Evolutionary conservation across 2,888 invertebrate species (phyloP).

Genomic region (Hirudinaria manillensis): DNA sequence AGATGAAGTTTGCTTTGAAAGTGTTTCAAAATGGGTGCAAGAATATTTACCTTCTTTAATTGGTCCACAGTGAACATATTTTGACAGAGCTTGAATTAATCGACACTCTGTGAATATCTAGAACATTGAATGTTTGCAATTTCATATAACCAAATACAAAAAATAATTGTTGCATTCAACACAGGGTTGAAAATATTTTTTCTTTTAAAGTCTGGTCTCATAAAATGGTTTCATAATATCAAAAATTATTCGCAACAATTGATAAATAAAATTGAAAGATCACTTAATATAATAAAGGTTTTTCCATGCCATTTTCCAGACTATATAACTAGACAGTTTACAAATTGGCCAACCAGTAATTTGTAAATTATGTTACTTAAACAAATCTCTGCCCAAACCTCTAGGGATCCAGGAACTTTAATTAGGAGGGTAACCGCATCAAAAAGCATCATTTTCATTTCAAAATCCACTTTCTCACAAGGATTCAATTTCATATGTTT

Average conservation of each 20-base stretch:
- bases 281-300: no score
- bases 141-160: not conserved
- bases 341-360: no score
- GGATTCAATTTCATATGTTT: slow-evolving; percentile 50
- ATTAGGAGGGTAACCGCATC: slow-evolving; percentile 50
- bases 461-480: slow-evolving; percentile 53
- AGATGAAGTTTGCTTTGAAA: not conserved
- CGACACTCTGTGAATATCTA: not conserved
- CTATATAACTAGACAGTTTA: no score
- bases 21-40: not conserved
- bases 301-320: no score
- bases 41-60: not conserved
- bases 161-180: not conserved
- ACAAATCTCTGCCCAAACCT: not conserved
- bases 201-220: no score
- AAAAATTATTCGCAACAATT: not conserved
- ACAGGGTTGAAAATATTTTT: not conserved
- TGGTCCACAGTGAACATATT: slow-evolving; percentile 2
- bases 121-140: not conserved
- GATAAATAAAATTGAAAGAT: not conserved
- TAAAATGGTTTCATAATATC: not conserved
- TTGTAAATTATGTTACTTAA: no score
- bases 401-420: slow-evolving; percentile 43
- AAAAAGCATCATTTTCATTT: slow-evolving; percentile 53
- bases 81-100: not conserved